These are phyloP conservation scores for Syrista parreyssii DNA, from an alignment of 2,888 invertebrate genomes.

Conservation along the genomic window DNA sequence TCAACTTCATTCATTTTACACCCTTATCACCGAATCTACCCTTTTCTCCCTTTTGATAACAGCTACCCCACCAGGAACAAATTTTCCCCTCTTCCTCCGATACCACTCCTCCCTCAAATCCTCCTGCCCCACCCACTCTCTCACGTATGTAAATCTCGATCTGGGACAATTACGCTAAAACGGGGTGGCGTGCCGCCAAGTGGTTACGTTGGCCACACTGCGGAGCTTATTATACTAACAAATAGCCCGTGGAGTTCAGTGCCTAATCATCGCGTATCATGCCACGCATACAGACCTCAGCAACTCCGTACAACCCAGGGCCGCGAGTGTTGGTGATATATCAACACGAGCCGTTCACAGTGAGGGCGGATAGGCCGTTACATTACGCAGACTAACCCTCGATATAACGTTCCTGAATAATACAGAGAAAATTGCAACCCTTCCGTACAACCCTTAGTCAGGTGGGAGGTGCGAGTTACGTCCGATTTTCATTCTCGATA, in stretches of 20 bases:
- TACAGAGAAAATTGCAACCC: conserved; percentile 34
- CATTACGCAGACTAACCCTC: conserved; percentile 29
- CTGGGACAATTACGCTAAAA: conserved; percentile 65
- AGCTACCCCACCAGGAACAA: not conserved
- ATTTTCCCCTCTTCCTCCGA: conserved; percentile 2
- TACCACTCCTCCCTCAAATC: conserved; percentile 23
- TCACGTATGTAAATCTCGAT: conserved; percentile 62
- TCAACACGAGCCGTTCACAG: not conserved
- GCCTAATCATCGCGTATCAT: conserved; percentile 66
- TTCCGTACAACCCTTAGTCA: conserved; percentile 17
- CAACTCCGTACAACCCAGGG: not conserved
- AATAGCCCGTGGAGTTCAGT: conserved; percentile 63
- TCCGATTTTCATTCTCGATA: conserved; percentile 35
- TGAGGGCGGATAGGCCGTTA: conserved; percentile 24
- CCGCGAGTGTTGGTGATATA: conserved; percentile 16
- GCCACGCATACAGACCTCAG: conserved; percentile 45
- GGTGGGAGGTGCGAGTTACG: conserved; percentile 43
- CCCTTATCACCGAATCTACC: not conserved
- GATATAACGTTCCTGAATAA: conserved; percentile 30
- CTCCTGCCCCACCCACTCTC: conserved; percentile 14
- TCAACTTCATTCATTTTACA: not conserved
- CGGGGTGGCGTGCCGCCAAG: conserved; percentile 64
- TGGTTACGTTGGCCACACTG: conserved; percentile 64
- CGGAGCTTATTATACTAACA: conserved; percentile 66
- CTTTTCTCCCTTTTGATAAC: not conserved